These are phyloP conservation scores for Epinephelus cyanopodus DNA, from an alignment of 2,113 vertebrate genomes.

Conservation along the genomic window DNA sequence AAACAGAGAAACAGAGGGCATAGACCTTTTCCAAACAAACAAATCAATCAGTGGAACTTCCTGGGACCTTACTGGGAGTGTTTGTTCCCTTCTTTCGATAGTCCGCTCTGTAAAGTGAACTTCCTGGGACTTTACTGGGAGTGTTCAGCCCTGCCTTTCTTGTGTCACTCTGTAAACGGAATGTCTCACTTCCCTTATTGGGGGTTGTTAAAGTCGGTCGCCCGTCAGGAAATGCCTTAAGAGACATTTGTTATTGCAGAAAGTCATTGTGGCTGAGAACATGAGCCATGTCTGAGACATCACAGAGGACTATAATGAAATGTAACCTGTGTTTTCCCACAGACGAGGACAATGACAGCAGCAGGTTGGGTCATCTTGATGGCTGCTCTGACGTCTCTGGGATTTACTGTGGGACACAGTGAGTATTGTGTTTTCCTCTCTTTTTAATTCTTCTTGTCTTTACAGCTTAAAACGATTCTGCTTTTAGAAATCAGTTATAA, in stretches of 20 bases:
- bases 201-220: no score
- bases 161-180: neutral
- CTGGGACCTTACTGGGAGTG: constrained; percentile 43
- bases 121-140: constrained; percentile 51
- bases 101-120: constrained; percentile 13
- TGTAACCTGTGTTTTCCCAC: neutral
- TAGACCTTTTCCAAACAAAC: neutral
- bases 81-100: constrained; percentile 16
- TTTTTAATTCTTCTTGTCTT: neutral
- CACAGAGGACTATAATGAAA: neutral
- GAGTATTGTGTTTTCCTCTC: constrained; percentile 33
- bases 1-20: no score
- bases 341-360: constrained; percentile 25
- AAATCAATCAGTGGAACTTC: constrained; percentile 47
- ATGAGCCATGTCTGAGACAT: neutral
- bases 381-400: constrained; percentile 19
- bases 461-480: neutral
- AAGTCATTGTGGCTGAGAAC: neutral
- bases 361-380: neutral
- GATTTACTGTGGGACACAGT: constrained; percentile 12
- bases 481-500: neutral
- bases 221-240: constrained; percentile 38
- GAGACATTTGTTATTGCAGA: neutral
- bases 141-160: constrained; percentile 20
- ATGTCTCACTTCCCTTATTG: constrained; percentile 61